A percentile compares a stretch with the other conserved stretches of the same genome.
These are phyloP conservation scores for Troglohyphantes excavatus DNA, from an alignment of 2,888 invertebrate species.

Conservation along the genomic window DNA sequence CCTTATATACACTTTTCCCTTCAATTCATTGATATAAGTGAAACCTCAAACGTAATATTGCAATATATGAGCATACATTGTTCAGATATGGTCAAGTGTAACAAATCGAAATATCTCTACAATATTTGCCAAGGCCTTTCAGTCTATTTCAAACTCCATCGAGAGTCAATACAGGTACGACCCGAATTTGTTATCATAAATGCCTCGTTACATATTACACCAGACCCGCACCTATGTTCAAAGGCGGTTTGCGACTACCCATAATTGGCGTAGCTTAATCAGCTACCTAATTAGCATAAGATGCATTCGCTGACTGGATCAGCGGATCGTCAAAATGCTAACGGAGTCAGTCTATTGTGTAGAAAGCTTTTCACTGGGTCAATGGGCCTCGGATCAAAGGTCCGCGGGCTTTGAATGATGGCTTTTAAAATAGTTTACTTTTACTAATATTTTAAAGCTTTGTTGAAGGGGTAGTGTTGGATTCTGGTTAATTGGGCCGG, in stretches of 20 bases:
- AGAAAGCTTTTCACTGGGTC: not conserved
- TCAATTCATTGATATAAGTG: too few species aligned
- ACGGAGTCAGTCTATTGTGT: not conserved
- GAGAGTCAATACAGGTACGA: constrained; percentile 2
- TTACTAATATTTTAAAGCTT: too few species aligned
- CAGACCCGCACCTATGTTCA: constrained; percentile 29
- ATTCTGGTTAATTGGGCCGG: too few species aligned
- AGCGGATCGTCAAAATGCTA: constrained; percentile 33
- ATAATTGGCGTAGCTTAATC: constrained; percentile 60
- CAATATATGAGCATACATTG: too few species aligned
- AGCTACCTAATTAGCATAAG: constrained; percentile 55
- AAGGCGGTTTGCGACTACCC: constrained; percentile 11
- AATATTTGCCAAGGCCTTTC: too few species aligned
- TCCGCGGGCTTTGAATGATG: constrained; percentile 2
- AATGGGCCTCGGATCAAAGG: constrained; percentile 25
- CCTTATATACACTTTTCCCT: too few species aligned
- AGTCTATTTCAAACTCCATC: too few species aligned
- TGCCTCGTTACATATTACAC: constrained; percentile 45
- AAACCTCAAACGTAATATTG: too few species aligned
- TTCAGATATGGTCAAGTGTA: too few species aligned
- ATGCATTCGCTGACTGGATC: constrained; percentile 22
- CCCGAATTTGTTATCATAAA: constrained; percentile 42
- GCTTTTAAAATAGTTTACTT: too few species aligned
- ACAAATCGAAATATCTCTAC: too few species aligned
- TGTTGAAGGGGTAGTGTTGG: too few species aligned